Percentiles rank a stretch among this genome's conserved stretches.
Conservation (phyloP, 2,888 invertebrate genomes). For the Cryptocephalus primarius region DNA sequence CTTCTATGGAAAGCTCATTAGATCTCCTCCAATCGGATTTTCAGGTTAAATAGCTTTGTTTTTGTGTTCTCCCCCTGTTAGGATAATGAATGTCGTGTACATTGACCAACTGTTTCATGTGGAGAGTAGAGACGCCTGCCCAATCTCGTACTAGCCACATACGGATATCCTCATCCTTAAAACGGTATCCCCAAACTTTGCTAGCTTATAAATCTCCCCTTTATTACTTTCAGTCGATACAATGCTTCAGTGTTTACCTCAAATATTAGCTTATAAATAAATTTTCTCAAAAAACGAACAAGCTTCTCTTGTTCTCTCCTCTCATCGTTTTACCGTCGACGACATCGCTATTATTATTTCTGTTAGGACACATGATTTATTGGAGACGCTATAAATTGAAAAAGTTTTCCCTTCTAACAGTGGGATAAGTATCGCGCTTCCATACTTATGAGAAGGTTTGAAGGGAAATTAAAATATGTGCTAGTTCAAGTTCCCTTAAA, state of each 20-base stretch:
- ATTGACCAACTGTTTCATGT: too few relatives aligned
- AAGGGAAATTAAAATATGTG: too few relatives aligned
- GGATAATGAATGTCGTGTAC: neutral
- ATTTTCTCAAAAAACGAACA: conserved; percentile 15
- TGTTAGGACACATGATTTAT: conserved; percentile 31
- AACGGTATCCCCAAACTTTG: neutral
- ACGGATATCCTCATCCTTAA: neutral
- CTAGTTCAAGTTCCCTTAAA: too few relatives aligned
- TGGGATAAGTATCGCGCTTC: neutral
- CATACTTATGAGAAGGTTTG: neutral
- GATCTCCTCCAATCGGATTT: too few relatives aligned
- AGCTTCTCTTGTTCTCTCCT: neutral
- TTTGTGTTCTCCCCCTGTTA: neutral
- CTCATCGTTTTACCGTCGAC: conserved; percentile 8
- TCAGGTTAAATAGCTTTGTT: neutral
- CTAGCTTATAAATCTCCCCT: conserved; percentile 17
- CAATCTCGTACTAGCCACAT: neutral
- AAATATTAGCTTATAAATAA: conserved; percentile 36
- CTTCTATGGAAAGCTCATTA: too few relatives aligned
- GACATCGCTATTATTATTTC: conserved; percentile 36
- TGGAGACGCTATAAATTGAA: conserved; percentile 26
- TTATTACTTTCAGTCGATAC: conserved; percentile 23
- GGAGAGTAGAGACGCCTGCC: too few relatives aligned
- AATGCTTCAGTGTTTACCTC: conserved; percentile 24
- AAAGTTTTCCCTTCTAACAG: conserved; percentile 18